A percentile compares a stretch with the other conserved stretches of the same genome.
Evolutionary conservation across 2,797 vertebrate species (phyloP).

Genomic region (Phylloscopus collybita): DNA sequence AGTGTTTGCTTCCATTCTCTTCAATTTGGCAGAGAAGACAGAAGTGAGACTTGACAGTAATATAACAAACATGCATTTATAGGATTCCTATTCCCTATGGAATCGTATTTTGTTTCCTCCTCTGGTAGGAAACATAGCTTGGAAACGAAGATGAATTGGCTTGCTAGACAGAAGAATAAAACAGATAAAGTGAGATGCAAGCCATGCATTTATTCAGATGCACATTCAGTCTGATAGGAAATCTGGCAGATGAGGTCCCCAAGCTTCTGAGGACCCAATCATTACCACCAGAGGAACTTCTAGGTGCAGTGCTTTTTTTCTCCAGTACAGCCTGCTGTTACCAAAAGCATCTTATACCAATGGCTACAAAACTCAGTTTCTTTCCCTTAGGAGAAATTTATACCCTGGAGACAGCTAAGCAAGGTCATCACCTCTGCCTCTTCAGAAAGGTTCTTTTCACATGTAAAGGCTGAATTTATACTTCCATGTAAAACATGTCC

Average conservation of each 20-base stretch:
- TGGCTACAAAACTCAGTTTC: not conserved
- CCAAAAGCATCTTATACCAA: not conserved
- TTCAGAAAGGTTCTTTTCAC: not conserved
- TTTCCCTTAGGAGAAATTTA: not conserved
- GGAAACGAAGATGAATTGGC: not conserved
- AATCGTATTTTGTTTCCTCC: not conserved
- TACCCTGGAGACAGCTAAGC: not conserved
- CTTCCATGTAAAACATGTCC: not conserved
- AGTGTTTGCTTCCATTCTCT: not conserved
- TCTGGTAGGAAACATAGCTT: not conserved
- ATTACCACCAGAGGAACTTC: not conserved
- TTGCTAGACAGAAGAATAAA: not conserved
- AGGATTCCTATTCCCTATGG: not conserved
- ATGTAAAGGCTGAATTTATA: not conserved
- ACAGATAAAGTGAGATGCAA: not conserved
- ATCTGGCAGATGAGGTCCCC: not conserved
- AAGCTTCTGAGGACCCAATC: not conserved
- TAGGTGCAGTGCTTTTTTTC: not conserved
- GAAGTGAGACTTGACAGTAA: not conserved
- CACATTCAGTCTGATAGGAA: not conserved
- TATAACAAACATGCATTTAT: not conserved
- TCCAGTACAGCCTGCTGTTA: not conserved
- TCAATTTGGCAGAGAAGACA: not conserved
- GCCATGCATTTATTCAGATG: not conserved
- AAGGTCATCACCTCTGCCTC: not conserved